Evolutionary conservation across 2,113 vertebrate genomes (phyloP), one percentile per base, ranked within the genome.

Genomic region (Halcyon malimbica): DNA sequence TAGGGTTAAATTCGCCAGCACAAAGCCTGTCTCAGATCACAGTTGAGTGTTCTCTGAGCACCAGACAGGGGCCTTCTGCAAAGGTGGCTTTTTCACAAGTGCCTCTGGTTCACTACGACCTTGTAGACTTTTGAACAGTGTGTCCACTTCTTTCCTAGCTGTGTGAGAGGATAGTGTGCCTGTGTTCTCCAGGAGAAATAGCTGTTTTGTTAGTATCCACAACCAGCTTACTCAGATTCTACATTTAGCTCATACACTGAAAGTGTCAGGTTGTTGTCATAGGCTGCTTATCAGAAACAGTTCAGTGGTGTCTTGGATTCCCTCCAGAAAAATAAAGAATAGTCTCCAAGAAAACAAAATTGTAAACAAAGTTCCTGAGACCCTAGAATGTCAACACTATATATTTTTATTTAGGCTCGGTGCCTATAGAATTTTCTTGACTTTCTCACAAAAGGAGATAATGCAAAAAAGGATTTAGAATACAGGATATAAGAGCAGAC

Each of bases 261-360:
- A 92, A 89, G 93, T 89, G 89, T 92, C 76, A 95, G 77, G 31
- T 94, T 92, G 90, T 96, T 93, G 83, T 78, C 90, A 35, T 39
- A 65, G 53, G 57, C 80, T 39, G 83, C 73, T 96, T 83, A 68
- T 90, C 83, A 91, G 77, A 75, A 64, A 44, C 0, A 3, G 53
- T 81, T 83, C 79, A 60, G 65, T 91, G 62, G 69, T 84, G 69
- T 54, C 65, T 50, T 96, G 87, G 81, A 57, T 68, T 94, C 31
- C 25, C 16, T 95, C 83, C 73, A 90, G 90, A 87, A 71, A 53
- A 54, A 57, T 39, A 75, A 39, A 86, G 68, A 89, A 92, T 54
- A 33, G 71, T 98, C 80, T 96, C 95, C 79, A 97, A 63, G 97
- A 96, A 97, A 97, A 97, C 91, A 93, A 59, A 79, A 51, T 35